phyloP scores from a whole-genome alignment of 2,797 vertebrate genomes.

The Bovichtus variegatus region DNA sequence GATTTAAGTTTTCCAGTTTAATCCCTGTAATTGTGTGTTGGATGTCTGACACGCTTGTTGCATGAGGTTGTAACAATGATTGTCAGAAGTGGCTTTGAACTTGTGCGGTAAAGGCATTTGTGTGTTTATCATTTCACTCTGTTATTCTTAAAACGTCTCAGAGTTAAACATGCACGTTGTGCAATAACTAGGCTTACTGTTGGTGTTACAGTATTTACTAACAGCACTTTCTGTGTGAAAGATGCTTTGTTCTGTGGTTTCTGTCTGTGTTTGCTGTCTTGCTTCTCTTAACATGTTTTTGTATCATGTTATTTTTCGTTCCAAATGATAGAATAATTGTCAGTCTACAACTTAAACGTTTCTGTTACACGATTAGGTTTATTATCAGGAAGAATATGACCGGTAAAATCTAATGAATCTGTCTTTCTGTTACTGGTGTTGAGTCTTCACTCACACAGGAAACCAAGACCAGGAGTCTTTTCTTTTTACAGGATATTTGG shows the following conservation, averaged over 20 bases:
- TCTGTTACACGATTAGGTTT: neutral
- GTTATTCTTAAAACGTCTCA: neutral
- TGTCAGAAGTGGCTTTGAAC: conserved; percentile 8
- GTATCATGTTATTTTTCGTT: neutral
- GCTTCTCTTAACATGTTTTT: conserved; percentile 6
- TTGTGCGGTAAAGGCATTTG: conserved; percentile 9
- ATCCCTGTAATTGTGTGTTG: conserved; percentile 16
- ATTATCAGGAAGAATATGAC: neutral
- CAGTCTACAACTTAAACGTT: neutral
- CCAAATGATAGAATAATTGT: neutral
- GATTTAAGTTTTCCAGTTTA: neutral
- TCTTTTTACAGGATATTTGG: neutral
- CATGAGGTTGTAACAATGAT: conserved; percentile 20
- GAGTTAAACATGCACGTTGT: neutral
- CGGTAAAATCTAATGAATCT: neutral
- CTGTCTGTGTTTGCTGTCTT: conserved; percentile 14
- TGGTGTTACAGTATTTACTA: conserved; percentile 20
- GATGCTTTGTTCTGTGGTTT: conserved; percentile 12
- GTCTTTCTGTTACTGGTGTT: neutral
- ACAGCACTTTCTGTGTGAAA: conserved; percentile 22
- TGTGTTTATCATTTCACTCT: conserved; percentile 16
- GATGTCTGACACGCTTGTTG: conserved; percentile 47
- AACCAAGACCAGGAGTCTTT: neutral
- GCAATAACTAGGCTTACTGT: neutral
- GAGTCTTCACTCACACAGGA: neutral